phyloP scores from a whole-genome alignment of 2,797 vertebrate species.

The Melanogrammus aeglefinus region DNA sequence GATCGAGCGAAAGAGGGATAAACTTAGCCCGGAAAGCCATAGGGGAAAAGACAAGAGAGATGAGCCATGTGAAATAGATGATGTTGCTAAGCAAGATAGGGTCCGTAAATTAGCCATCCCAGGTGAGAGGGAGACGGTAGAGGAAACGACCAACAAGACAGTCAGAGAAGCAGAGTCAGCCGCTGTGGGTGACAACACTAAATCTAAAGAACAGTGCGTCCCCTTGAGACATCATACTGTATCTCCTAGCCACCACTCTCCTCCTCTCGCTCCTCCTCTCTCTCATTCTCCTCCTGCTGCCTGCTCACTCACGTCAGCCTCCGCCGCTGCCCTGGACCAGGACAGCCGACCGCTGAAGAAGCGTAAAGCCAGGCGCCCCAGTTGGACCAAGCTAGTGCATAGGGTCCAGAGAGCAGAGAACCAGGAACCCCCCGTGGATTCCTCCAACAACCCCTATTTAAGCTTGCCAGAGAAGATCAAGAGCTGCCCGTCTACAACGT shows the following conservation, averaged over 20 bases:
- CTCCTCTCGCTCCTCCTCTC: constrained; percentile 39
- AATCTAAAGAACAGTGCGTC: constrained; percentile 64
- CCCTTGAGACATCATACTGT: constrained; percentile 48
- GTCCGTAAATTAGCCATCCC: constrained; percentile 38
- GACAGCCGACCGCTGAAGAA: constrained; percentile 86
- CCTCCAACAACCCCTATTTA: constrained; percentile 46
- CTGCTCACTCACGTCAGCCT: constrained; percentile 50
- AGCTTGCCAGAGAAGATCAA: constrained; percentile 58
- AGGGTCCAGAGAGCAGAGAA: constrained; percentile 67
- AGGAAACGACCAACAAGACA: constrained; percentile 50
- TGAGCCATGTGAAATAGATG: constrained; percentile 44
- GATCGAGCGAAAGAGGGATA: constrained; percentile 55
- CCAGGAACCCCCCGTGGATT: constrained; percentile 54
- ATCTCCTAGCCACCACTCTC: constrained; percentile 46
- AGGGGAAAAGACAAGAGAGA: constrained; percentile 44
- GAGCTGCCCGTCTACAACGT: constrained; percentile 45
- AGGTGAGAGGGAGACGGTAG: constrained; percentile 46
- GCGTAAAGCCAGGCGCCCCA: constrained; percentile 85
- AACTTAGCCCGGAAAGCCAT: constrained; percentile 49
- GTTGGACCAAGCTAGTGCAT: constrained; percentile 87
- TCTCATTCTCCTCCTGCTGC: constrained; percentile 36
- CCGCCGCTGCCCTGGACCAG: constrained; percentile 61
- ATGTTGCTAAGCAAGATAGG: constrained; percentile 45
- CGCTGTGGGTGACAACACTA: constrained; percentile 60
- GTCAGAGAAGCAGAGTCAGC: constrained; percentile 54